These are phyloP conservation scores for Machaerirhynchus nigripectus DNA, from an alignment of 2,113 vertebrate species.

Conservation along the genomic window DNA sequence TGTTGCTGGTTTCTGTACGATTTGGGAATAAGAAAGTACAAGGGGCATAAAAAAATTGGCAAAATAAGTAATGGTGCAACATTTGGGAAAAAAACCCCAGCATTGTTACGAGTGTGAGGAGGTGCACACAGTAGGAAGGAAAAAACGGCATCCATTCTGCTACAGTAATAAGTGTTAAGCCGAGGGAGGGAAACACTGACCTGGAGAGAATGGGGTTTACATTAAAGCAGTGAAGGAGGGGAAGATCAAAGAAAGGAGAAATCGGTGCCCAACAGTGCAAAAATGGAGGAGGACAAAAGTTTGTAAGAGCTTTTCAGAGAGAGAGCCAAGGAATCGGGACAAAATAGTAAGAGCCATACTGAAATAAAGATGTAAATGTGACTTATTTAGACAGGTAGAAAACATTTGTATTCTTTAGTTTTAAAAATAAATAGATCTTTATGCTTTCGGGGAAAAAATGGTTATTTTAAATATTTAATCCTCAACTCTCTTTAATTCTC, in stretches of 20 bases:
- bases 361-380: not conserved
- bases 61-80: not conserved
- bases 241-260: not conserved
- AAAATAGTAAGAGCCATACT: not conserved
- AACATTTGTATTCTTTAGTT: not conserved
- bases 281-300: not conserved
- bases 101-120: not conserved
- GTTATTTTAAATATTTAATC: not conserved
- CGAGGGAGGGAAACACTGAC: not conserved
- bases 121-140: not conserved
- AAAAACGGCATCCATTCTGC: not conserved
- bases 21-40: not conserved
- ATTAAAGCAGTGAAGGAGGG: not conserved
- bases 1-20: accelerated
- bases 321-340: not conserved
- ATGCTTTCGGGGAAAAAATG: not conserved
- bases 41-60: not conserved
- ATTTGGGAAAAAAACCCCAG: not conserved
- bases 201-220: not conserved
- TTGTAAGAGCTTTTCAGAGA: not conserved
- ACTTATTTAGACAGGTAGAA: not conserved
- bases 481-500: not conserved
- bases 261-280: accelerated
- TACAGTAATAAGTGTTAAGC: not conserved
- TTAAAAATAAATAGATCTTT: not conserved